A percentile compares a stretch with the other conserved stretches of the same genome.
Evolutionary conservation across 30 jellyfish, hydroid and myxozoan genomes (phyloP).

Genomic region (Nemopilema nomurai): DNA sequence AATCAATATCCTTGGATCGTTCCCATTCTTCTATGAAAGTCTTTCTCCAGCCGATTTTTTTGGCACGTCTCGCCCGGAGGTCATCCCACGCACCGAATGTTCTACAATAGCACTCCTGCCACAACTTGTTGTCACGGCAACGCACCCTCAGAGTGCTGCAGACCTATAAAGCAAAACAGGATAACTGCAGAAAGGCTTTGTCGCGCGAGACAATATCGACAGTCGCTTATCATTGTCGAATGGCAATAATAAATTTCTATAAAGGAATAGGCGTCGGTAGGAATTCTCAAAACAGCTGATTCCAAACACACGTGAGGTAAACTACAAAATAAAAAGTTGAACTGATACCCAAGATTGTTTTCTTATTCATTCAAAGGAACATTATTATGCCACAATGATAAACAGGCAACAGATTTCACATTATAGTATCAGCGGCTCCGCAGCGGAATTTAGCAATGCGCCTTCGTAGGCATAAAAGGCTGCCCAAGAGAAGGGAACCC

Average conservation of each 20-base stretch:
- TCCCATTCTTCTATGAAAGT: constrained; percentile 68
- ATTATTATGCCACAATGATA: no score
- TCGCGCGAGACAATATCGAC: neutral
- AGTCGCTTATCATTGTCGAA: neutral
- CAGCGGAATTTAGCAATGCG: no score
- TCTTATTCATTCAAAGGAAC: no score
- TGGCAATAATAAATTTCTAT: neutral
- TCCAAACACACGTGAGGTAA: no score
- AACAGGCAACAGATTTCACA: no score
- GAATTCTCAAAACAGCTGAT: neutral
- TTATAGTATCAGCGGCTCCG: no score
- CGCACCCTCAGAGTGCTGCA: constrained; percentile 51
- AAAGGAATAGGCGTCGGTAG: neutral
- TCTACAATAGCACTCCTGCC: constrained; percentile 36
- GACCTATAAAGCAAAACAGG: constrained; percentile 20
- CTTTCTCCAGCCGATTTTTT: constrained; percentile 55
- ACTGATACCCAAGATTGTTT: no score
- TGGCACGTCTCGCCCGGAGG: constrained; percentile 62
- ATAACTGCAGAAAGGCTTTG: neutral
- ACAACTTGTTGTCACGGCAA: constrained; percentile 60
- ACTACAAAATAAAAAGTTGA: no score
- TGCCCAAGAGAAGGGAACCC: no score
- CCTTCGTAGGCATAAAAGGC: no score
- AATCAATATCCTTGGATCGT: constrained; percentile 55
- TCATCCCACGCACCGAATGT: constrained; percentile 74